Base-by-base conservation (phyloP, 2,888 invertebrate genomes). In the Himalopsyche japonica region DNA sequence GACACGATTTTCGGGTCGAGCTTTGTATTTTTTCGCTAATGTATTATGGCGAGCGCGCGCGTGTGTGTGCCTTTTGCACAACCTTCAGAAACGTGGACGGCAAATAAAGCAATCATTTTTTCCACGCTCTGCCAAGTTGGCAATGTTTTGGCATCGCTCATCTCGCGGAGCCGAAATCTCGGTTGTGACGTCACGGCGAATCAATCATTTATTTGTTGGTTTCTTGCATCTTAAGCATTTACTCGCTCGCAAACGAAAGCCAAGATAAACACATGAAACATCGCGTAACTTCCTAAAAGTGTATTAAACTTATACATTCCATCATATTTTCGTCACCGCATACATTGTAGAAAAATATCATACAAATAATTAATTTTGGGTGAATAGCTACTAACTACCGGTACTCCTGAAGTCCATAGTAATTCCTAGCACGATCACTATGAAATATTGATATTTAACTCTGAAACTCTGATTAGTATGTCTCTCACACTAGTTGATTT, bases 21-120 rank as follows among this genome's bases (percentile, higher is more conserved):
- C 70, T 27, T 70, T 30, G 70, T 70, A 27, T 70, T 70, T 70
- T 70, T 70, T 70, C 70, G 70, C 70, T 70, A 70, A 70, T 30
- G 70, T 70, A 70, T 5, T 8, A 57, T 8, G 8, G 24, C 10
- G 37, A 37, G 37, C 57, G 8, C 6, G 49, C 20, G 49, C 2
- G 70, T 70, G 27, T 70, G 70, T 70, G 70, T 27, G 70, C 70
- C 70, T 70, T 70, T 70, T 70, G 27, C 70, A 70, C 70, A 70
- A 70, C 70, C 70, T 70, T 70, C 34, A 34, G 77, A 77, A 77
- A 77, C 77, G 77, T 43, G 77, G 77, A 37, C 43, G 37, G 77
- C 77, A 77, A 77, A 77, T 77, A 77, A 77, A 77, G 77, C 77
- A 77, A 77, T 77, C 77, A 77, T 77, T 77, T 77, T 77, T 34